These are phyloP conservation scores for Crotalus adamanteus DNA, from an alignment of 2,797 vertebrate genomes.

Conservation along the genomic window DNA sequence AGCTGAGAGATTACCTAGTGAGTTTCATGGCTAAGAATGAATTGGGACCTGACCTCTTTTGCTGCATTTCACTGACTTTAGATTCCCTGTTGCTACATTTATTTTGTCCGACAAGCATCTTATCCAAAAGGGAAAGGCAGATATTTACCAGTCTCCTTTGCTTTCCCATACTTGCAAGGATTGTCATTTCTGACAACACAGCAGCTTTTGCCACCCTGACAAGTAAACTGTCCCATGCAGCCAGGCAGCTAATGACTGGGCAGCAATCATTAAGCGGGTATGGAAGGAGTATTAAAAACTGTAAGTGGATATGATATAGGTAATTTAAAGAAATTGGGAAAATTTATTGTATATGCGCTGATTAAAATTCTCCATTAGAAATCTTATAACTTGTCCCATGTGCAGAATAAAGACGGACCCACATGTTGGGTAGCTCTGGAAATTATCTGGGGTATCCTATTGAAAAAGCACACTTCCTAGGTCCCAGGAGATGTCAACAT, in stretches of 20 bases:
- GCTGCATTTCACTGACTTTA: not conserved
- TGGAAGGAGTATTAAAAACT: not conserved
- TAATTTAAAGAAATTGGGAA: not conserved
- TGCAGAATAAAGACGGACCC: not conserved
- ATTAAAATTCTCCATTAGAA: not conserved
- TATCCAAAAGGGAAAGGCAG: not conserved
- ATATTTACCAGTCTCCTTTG: not conserved
- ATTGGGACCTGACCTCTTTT: not conserved
- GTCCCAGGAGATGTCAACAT: not conserved
- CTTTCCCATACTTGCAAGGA: not conserved
- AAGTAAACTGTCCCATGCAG: not conserved
- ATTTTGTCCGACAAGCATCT: not conserved
- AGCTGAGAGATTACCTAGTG: not conserved
- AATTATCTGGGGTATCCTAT: not conserved
- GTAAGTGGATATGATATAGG: not conserved
- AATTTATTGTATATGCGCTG: not conserved
- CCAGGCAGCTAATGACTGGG: not conserved
- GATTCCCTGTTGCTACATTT: not conserved
- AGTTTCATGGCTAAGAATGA: not conserved
- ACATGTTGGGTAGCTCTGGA: not conserved
- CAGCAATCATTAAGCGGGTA: not conserved
- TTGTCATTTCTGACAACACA: not conserved
- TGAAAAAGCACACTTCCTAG: not conserved
- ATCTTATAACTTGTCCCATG: not conserved
- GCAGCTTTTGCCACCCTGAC: not conserved